Evolutionary conservation across 2,888 invertebrate genomes (phyloP), one percentile per base, ranked within the genome.

Genomic region (Himalopsyche kuldschensis): DNA sequence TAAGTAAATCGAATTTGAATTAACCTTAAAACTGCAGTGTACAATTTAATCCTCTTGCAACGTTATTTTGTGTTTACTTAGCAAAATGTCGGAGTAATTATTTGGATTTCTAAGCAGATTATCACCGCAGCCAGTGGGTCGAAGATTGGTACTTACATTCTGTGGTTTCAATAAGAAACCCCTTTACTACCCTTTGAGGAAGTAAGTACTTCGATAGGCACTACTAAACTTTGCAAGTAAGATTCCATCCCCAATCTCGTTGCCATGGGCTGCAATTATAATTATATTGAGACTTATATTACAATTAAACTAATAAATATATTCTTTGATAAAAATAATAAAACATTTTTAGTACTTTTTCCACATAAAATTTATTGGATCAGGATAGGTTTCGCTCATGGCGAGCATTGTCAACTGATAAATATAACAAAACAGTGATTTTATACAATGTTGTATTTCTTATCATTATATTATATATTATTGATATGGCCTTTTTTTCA

Each of bases 141-240:
- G 82, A 35, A 46, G 82, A 82, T 78, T 82, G 75, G 82, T 82
- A 47, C 79, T 79, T 31, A 79, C 46, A 79, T 82, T 82, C 78
- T 82, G 76, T 69, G 81, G 81, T 48, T 30, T 69, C 69, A 69
- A 69, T 69, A 69, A 69, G 69, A 69, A 69, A 10, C 69, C 15
- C 69, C 27, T 30, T 27, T 69, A n/a, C 69, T 11, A 3, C 69
- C 27, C 15, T 27, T 69, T 69, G 69, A 69, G 30, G 69, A 27
- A 27, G 15, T 27, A 27, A 27, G 69, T 27, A 27, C 69, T 27
- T 69, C 69, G 69, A 69, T 69, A 15, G 69, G 69, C 69, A 69
- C 69, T 69, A 27, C 69, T 69, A 69, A 69, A 30, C 69, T 69
- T 69, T 30, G 69, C 69, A 11, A 69, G 27, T 24, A 69, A 27